Conservation (phyloP, 2,888 invertebrate genomes). For the Eristalis arbustorum region DNA sequence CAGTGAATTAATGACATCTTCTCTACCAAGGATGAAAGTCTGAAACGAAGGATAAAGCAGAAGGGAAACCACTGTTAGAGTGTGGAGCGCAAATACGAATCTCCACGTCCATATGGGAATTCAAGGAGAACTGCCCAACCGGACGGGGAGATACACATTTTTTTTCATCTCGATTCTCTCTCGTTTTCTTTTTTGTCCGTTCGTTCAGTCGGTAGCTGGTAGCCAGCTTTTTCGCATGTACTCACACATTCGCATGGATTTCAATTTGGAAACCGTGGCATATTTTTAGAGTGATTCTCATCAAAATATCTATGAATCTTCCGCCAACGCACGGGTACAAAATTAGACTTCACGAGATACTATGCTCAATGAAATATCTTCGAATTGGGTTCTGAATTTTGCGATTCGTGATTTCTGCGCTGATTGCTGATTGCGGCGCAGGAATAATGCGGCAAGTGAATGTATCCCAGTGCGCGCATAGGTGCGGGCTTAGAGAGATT, state of each 20-base stretch:
- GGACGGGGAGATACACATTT: slow-evolving; percentile 2
- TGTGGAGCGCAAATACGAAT: neutral
- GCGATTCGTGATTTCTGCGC: neutral
- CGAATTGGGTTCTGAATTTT: slow-evolving; percentile 35
- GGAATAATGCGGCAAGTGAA: neutral
- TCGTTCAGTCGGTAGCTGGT: neutral
- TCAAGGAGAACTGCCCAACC: slow-evolving; percentile 42
- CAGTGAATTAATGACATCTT: slow-evolving; percentile 59
- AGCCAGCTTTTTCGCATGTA: slow-evolving; percentile 38
- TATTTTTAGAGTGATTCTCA: slow-evolving; percentile 71
- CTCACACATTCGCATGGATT: slow-evolving; percentile 45
- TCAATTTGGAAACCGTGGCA: slow-evolving; percentile 65
- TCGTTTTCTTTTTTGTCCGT: neutral
- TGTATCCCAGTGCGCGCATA: neutral
- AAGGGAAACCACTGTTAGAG: neutral
- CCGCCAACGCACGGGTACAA: slow-evolving; percentile 55
- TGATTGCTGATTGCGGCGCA: neutral
- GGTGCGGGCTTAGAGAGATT: neutral
- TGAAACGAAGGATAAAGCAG: slow-evolving; percentile 20
- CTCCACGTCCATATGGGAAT: slow-evolving; percentile 48
- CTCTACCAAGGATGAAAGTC: slow-evolving; percentile 44
- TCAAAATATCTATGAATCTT: slow-evolving; percentile 68
- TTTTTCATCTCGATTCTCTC: slow-evolving; percentile 1
- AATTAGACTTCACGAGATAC: slow-evolving; percentile 67
- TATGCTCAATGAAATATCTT: slow-evolving; percentile 64